These are phyloP conservation scores for Tretioscincus oriximinensis DNA, from an alignment of 2,113 vertebrate genomes.

Conservation along the genomic window DNA sequence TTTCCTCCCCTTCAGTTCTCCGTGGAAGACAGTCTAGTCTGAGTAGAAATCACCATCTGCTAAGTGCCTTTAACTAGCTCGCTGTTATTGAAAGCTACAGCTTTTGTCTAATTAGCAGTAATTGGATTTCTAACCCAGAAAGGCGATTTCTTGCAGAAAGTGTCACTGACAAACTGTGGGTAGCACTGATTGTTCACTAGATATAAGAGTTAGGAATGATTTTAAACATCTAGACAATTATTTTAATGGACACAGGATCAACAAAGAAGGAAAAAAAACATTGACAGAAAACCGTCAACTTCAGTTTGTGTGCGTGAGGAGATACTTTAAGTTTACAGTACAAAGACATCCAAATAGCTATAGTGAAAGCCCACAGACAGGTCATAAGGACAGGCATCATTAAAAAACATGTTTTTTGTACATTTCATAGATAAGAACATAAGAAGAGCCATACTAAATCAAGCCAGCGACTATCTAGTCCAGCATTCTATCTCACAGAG, in stretches of 20 bases:
- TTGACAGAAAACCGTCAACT: background rate
- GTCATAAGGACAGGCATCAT: background rate
- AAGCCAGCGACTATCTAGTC: too few relatives aligned
- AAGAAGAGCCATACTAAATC: too few relatives aligned
- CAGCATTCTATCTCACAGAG: too few relatives aligned
- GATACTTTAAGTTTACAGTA: background rate
- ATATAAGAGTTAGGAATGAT: background rate
- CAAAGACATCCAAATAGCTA: background rate
- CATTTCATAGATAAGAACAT: too few relatives aligned
- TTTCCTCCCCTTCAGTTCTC: conserved; percentile 18
- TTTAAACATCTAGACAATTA: background rate
- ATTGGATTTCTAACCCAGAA: conserved; percentile 18
- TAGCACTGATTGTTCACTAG: background rate
- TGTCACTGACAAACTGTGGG: background rate
- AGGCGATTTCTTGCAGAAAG: conserved; percentile 8
- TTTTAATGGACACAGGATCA: background rate
- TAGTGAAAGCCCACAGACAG: background rate
- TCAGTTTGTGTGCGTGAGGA: background rate
- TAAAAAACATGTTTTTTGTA: too few relatives aligned
- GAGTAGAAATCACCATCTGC: background rate
- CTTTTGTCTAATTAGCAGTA: conserved; percentile 21
- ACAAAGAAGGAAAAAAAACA: background rate
- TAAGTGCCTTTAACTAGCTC: fast-evolving
- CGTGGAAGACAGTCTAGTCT: conserved; percentile 2
- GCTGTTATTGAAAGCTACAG: background rate